Conservation (phyloP, 2,888 invertebrate species). For the Ophonus ardosiacus region DNA sequence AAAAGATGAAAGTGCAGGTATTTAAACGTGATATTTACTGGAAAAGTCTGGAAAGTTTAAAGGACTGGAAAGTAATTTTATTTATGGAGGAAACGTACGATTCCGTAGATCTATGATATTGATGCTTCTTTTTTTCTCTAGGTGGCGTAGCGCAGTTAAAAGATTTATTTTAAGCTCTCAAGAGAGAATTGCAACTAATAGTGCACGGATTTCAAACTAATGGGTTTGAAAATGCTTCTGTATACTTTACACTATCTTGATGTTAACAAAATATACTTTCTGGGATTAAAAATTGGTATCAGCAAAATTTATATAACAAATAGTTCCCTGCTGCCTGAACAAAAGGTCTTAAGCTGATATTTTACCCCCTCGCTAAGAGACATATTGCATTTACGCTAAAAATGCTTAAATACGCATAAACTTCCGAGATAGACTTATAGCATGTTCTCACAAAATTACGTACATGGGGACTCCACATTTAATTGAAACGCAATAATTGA, state of each 20-base stretch:
- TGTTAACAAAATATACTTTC: not conserved
- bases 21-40: constrained; percentile 16
- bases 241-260: not conserved
- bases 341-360: too few relatives aligned
- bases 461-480: too few relatives aligned
- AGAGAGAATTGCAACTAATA: not conserved
- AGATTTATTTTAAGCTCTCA: not conserved
- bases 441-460: too few relatives aligned
- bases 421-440: too few relatives aligned
- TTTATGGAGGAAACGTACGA: not conserved
- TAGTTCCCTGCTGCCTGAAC: too few relatives aligned
- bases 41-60: not conserved
- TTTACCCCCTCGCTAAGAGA: too few relatives aligned
- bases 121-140: not conserved
- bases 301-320: too few relatives aligned
- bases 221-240: not conserved
- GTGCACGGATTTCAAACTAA: not conserved
- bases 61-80: constrained; percentile 21
- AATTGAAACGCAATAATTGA: too few relatives aligned
- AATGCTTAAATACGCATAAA: too few relatives aligned
- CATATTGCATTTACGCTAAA: too few relatives aligned
- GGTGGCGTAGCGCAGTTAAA: not conserved
- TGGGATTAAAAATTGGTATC: not conserved
- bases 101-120: not conserved
- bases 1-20: constrained; percentile 10